Conservation (phyloP, 2,113 vertebrate species). For the Peromyscus leucopus region DNA sequence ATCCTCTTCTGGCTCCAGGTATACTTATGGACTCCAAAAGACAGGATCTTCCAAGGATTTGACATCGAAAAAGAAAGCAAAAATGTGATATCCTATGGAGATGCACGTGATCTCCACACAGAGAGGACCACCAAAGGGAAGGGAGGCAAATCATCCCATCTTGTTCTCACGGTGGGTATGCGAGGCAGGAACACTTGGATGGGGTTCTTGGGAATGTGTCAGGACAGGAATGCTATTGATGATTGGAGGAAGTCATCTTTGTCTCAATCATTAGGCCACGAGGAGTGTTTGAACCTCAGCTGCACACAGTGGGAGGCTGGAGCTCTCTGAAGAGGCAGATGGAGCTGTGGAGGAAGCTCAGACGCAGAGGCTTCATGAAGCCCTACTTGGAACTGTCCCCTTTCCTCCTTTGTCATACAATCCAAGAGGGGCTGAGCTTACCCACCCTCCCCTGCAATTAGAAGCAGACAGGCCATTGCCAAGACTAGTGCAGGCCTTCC, state of each 20-base stretch:
- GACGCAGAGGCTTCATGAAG: conserved; percentile 40
- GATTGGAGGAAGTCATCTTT: conserved; percentile 75
- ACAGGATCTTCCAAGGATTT: conserved; percentile 39
- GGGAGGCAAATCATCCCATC: not conserved
- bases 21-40: not conserved
- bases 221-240: conserved; percentile 46
- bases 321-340: conserved; percentile 77
- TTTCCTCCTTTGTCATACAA: conserved; percentile 55
- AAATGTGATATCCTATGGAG: not conserved
- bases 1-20: conserved; percentile 62
- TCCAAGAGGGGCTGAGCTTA: conserved; percentile 39
- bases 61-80: not conserved
- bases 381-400: conserved; percentile 35
- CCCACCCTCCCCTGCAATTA: not conserved
- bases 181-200: conserved; percentile 23
- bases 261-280: conserved; percentile 66
- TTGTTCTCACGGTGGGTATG: not conserved
- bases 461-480: not conserved
- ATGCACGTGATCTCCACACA: not conserved
- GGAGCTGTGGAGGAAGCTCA: conserved; percentile 31
- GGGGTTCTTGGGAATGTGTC: conserved; percentile 56
- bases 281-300: conserved; percentile 82
- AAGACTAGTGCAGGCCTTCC: not conserved
- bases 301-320: conserved; percentile 78
- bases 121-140: not conserved